Conservation (phyloP, 2,888 invertebrate genomes). For the Dryobotodes eremita region DNA sequence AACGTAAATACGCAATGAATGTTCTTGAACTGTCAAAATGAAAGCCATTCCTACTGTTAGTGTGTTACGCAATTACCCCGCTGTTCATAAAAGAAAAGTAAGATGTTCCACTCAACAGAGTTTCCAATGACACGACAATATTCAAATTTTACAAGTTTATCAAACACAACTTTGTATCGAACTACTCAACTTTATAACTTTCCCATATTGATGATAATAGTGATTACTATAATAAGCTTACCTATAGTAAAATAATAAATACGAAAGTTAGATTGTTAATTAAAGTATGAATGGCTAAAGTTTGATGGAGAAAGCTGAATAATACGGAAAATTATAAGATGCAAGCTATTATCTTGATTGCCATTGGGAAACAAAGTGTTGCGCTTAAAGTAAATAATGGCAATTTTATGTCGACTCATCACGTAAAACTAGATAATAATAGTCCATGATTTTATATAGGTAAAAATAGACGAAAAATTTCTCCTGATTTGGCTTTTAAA, state of each 20-base stretch:
- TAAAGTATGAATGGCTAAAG: constrained; percentile 33
- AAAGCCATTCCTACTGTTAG: too few relatives aligned
- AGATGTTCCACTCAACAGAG: not conserved
- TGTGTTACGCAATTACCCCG: too few relatives aligned
- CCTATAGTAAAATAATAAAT: constrained; percentile 46
- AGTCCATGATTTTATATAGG: constrained; percentile 1
- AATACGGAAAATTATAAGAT: constrained; percentile 34
- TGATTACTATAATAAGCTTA: constrained; percentile 23
- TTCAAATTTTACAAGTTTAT: constrained; percentile 26
- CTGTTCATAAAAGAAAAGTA: not conserved
- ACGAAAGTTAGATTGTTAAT: constrained; percentile 42
- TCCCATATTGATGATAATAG: constrained; percentile 26
- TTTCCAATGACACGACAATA: constrained; percentile 14
- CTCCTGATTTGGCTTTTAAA: constrained; percentile 6
- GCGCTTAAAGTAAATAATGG: constrained; percentile 20
- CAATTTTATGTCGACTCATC: constrained; percentile 36
- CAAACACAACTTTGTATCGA: constrained; percentile 21
- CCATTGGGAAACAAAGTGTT: constrained; percentile 21
- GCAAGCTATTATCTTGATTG: constrained; percentile 41
- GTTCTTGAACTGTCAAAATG: too few relatives aligned
- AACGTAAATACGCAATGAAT: too few relatives aligned
- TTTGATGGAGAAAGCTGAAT: constrained; percentile 39
- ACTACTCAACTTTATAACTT: constrained; percentile 20
- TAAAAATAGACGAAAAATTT: constrained; percentile 2
- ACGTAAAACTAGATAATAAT: constrained; percentile 34